These are phyloP conservation scores for Callinectes sapidus DNA, from an alignment of 2,888 invertebrate genomes.

Conservation along the genomic window DNA sequence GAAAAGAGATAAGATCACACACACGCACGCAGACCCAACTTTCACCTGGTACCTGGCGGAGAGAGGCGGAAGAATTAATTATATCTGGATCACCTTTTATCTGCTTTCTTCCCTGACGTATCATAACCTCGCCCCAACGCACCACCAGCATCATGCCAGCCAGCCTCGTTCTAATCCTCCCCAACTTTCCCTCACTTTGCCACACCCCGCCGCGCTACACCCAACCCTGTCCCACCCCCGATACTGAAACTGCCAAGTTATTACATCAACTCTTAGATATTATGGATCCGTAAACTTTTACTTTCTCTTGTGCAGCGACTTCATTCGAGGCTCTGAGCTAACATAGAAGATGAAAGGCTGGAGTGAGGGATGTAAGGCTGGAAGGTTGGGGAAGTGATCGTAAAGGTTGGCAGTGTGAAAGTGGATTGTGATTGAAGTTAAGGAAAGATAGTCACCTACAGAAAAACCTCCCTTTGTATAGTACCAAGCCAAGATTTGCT, in stretches of 20 bases:
- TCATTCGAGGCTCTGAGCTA: neutral
- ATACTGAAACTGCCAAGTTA: neutral
- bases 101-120: neutral
- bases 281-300: neutral
- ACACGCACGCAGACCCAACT: slow-evolving; percentile 7
- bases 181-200: neutral
- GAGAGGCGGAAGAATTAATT: slow-evolving; percentile 14
- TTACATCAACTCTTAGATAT: slow-evolving; percentile 10
- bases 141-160: neutral
- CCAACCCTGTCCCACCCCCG: neutral
- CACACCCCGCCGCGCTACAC: neutral
- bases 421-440: neutral
- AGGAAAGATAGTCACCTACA: neutral
- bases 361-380: neutral
- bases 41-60: neutral
- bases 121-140: neutral
- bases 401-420: neutral
- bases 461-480: neutral
- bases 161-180: neutral
- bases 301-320: slow-evolving; percentile 1
- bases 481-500: too few species aligned
- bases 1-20: slow-evolving; percentile 2
- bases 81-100: slow-evolving; percentile 9
- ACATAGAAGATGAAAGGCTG: neutral
- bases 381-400: neutral